Percentiles rank a stretch among this genome's conserved stretches.
Evolutionary conservation across 2,888 invertebrate genomes (phyloP).

Genomic region (Bellardia pandia): DNA sequence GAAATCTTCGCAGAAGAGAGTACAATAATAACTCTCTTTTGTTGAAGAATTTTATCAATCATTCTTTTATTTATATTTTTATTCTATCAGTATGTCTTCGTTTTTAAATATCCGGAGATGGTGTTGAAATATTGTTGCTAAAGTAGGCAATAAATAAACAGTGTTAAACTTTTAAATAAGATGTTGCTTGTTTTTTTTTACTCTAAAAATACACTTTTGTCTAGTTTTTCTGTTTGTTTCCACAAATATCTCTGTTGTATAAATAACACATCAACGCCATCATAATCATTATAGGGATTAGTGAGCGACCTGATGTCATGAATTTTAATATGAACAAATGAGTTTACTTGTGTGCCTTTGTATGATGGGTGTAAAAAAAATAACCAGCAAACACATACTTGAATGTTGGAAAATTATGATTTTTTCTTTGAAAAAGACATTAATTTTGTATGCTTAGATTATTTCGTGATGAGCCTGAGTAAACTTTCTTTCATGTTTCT

Average conservation of each 20-base stretch:
- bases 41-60: too few species aligned
- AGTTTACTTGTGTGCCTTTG: background rate
- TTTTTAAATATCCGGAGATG: background rate
- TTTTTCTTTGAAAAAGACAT: too few species aligned
- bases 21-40: too few species aligned
- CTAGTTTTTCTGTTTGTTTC: background rate
- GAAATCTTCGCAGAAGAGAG: too few species aligned
- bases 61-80: too few species aligned
- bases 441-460: too few species aligned
- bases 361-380: background rate
- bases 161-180: constrained; percentile 48
- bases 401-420: background rate
- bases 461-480: too few species aligned
- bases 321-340: constrained; percentile 37
- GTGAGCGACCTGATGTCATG: constrained; percentile 44
- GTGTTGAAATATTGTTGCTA: background rate
- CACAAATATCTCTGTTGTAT: background rate
- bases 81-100: too few species aligned
- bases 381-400: constrained; percentile 1
- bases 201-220: background rate
- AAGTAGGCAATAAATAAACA: background rate
- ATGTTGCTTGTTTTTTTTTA: constrained; percentile 13
- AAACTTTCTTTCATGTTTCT: too few species aligned
- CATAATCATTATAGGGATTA: constrained; percentile 41
- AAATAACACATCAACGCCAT: constrained; percentile 24